phyloP scores from a whole-genome alignment of 2,888 invertebrate genomes.

The Apamea anceps region DNA sequence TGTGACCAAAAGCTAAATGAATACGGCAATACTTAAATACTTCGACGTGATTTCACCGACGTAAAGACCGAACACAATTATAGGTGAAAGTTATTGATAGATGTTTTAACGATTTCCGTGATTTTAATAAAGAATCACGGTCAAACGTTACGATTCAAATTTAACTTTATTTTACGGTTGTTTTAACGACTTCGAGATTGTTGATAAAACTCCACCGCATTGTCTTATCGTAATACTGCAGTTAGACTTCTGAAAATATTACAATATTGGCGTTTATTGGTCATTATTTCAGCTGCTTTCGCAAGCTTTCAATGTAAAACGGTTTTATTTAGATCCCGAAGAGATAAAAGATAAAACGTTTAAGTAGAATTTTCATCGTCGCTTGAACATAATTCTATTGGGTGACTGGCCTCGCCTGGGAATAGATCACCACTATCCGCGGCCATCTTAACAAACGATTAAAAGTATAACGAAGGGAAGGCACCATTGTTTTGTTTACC shows the following conservation, averaged over 20 bases:
- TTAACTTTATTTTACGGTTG: conserved; percentile 82
- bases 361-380: conserved; percentile 36
- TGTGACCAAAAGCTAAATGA: too few species aligned
- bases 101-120: conserved; percentile 63
- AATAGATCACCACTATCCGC: conserved; percentile 18
- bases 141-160: conserved; percentile 78
- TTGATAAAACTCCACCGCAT: conserved; percentile 82
- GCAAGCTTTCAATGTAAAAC: conserved; percentile 53
- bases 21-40: not conserved
- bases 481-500: not conserved
- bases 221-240: conserved; percentile 79
- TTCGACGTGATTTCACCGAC: not conserved
- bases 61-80: not conserved
- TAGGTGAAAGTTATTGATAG: conserved; percentile 35
- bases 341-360: conserved; percentile 49
- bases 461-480: conserved; percentile 5
- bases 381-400: conserved; percentile 56
- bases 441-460: conserved; percentile 19
- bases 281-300: conserved; percentile 58
- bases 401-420: conserved; percentile 30
- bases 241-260: conserved; percentile 71
- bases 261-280: conserved; percentile 64
- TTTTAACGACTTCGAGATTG: conserved; percentile 83
- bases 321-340: conserved; percentile 56
- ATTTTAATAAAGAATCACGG: conserved; percentile 70